A percentile compares a stretch with the other conserved stretches of the same genome.
These are phyloP conservation scores for Leptoclinus maculatus DNA, from an alignment of 2,797 vertebrate genomes.

Conservation along the genomic window DNA sequence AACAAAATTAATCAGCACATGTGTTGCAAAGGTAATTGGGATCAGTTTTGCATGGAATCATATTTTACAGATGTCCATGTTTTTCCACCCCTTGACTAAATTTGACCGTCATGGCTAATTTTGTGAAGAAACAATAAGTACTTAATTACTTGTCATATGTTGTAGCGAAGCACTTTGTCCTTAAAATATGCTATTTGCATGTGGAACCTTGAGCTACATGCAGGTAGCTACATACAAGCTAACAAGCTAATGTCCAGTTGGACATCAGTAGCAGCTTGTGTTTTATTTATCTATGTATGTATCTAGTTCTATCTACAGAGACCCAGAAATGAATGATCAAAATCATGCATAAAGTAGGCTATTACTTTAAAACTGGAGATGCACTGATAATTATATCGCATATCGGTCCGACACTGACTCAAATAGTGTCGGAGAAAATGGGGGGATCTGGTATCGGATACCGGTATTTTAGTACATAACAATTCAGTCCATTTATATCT, in stretches of 20 bases:
- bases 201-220: not conserved
- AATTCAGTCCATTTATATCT: not conserved
- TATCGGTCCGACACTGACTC: not conserved
- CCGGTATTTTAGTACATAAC: not conserved
- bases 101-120: not conserved
- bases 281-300: not conserved
- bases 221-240: not conserved
- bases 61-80: not conserved
- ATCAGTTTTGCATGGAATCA: not conserved
- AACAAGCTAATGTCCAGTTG: not conserved
- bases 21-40: not conserved
- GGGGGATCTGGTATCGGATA: not conserved
- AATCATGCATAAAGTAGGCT: not conserved
- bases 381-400: too few relatives aligned
- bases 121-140: slow-evolving; percentile 4
- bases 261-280: not conserved
- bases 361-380: not conserved
- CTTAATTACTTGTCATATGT: not conserved
- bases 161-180: not conserved
- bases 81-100: not conserved
- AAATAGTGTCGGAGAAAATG: not conserved
- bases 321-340: not conserved
- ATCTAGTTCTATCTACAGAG: not conserved
- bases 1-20: not conserved
- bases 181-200: not conserved